Evolutionary conservation across 2,888 invertebrate species (phyloP).

Genomic region (Oscheius myriophilus): DNA sequence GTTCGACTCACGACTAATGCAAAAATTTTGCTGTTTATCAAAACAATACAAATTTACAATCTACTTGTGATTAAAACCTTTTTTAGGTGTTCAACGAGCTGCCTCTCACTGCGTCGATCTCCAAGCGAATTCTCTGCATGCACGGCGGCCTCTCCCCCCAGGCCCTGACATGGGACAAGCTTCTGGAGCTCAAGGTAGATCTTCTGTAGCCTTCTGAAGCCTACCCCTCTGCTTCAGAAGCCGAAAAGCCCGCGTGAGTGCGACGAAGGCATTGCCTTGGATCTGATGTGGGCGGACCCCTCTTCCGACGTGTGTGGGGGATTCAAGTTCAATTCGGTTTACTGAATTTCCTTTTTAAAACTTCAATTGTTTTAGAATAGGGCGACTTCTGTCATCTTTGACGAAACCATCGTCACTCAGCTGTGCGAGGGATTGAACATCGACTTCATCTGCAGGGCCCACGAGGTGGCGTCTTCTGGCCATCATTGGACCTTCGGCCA

Average conservation of each 20-base stretch:
- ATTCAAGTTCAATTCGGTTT: conserved; percentile 33
- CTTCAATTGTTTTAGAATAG: conserved; percentile 35
- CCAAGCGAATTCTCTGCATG: conserved; percentile 55
- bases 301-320: conserved; percentile 15
- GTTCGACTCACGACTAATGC: no score
- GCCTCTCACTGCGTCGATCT: conserved; percentile 55
- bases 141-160: conserved; percentile 63
- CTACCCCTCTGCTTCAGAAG: conserved; percentile 47
- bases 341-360: not conserved
- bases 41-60: no score
- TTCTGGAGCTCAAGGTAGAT: not conserved
- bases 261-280: conserved; percentile 50
- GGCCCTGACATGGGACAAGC: conserved; percentile 47
- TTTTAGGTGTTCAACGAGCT: conserved; percentile 52
- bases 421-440: conserved; percentile 48
- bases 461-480: conserved; percentile 59
- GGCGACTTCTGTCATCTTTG: conserved; percentile 53
- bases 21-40: no score
- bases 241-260: conserved; percentile 49
- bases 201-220: no score
- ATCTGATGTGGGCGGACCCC: conserved; percentile 64
- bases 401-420: conserved; percentile 44
- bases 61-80: no score
- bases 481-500: conserved; percentile 50
- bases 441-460: conserved; percentile 61